Evolutionary conservation across 2,888 invertebrate genomes (phyloP).

Genomic region (Lycia hirtaria): DNA sequence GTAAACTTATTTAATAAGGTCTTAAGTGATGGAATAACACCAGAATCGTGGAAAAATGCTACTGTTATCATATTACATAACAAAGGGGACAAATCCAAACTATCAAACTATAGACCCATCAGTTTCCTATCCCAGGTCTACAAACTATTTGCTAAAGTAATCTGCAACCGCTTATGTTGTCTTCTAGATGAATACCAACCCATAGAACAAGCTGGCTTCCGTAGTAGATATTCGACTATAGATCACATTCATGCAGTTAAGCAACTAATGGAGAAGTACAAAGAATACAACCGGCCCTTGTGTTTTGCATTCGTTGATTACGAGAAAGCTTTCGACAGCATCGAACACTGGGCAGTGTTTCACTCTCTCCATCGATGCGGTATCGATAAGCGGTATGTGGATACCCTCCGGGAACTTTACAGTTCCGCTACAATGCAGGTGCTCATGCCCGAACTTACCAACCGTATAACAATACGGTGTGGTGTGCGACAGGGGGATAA

Average conservation of each 20-base stretch:
- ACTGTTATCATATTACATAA: neutral
- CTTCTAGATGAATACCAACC: neutral
- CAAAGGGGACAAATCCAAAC: neutral
- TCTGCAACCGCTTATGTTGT: neutral
- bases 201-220: constrained; percentile 3
- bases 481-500: constrained; percentile 1
- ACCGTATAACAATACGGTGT: neutral
- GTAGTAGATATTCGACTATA: neutral
- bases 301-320: constrained; percentile 8
- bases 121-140: neutral
- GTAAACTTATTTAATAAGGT: neutral
- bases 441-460: neutral
- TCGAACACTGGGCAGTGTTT: constrained; percentile 8
- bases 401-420: constrained; percentile 5
- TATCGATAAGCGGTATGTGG: constrained; percentile 7
- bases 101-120: neutral
- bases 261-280: constrained; percentile 1
- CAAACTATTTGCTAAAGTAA: neutral
- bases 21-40: neutral
- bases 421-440: neutral
- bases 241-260: constrained; percentile 2
- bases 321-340: neutral
- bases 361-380: too few relatives aligned
- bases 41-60: neutral
- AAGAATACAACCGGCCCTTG: constrained; percentile 13